Percentiles rank a stretch among this genome's conserved stretches.
Evolutionary conservation across 2,113 vertebrate species (phyloP).

Genomic region (Phrynosoma platyrhinos): DNA sequence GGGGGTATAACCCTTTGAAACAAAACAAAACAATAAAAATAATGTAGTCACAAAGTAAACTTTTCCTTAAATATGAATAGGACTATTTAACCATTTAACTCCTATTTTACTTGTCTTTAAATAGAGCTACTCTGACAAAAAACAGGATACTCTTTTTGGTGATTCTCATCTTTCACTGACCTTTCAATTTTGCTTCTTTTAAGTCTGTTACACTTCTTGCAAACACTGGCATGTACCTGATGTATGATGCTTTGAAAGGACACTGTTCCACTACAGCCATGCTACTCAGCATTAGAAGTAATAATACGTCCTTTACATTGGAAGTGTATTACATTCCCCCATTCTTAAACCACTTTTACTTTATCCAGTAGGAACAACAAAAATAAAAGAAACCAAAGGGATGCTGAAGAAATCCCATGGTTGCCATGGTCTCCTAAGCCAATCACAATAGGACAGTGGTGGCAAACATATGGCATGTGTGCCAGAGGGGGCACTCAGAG

Average conservation of each 20-base stretch:
- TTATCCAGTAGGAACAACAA: neutral
- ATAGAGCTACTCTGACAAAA: neutral
- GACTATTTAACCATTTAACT: no score
- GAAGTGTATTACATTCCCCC: neutral
- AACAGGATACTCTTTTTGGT: neutral
- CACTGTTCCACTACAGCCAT: neutral
- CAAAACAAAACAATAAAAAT: neutral
- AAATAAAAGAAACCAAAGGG: neutral
- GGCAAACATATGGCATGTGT: no score
- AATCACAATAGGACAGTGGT: neutral
- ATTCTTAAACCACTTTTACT: neutral
- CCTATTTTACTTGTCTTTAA: neutral
- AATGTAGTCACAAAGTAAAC: no score
- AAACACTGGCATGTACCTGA: no score
- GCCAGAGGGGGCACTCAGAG: no score
- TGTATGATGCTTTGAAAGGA: neutral
- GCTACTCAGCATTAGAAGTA: no score
- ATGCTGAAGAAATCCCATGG: neutral
- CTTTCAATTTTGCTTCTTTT: neutral
- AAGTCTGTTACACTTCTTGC: neutral
- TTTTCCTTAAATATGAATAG: no score
- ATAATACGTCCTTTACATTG: neutral
- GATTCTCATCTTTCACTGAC: neutral
- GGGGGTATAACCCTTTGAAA: neutral
- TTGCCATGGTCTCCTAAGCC: neutral